Conservation (phyloP, 2,113 vertebrate genomes). For the Rhodinocichla rosea region DNA sequence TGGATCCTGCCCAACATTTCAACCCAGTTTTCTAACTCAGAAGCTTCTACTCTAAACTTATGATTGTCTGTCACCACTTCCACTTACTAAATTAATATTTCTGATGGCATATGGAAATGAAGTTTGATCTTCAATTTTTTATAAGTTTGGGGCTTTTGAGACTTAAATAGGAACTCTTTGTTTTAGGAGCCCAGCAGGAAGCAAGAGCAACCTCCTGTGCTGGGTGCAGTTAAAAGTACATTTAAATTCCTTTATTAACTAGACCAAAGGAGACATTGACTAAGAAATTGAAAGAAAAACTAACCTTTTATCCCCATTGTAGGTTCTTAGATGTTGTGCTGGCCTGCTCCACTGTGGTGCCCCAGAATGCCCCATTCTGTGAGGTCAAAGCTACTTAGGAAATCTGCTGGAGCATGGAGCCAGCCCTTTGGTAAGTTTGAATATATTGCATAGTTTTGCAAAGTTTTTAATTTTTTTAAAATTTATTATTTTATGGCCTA, state of each 20-base stretch:
- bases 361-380: constrained; percentile 45
- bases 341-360: constrained; percentile 15
- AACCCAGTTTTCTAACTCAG: background rate
- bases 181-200: background rate
- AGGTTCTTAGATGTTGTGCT: constrained; percentile 49
- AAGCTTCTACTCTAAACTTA: background rate
- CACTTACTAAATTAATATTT: background rate
- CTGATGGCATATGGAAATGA: background rate
- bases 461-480: constrained; percentile 11
- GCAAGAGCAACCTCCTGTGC: background rate
- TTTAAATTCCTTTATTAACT: background rate
- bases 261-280: background rate
- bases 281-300: background rate
- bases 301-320: constrained; percentile 28
- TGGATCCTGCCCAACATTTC: background rate
- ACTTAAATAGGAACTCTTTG: background rate
- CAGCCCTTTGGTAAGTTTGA: constrained; percentile 58
- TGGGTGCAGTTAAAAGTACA: background rate
- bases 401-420: constrained; percentile 64
- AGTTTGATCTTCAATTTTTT: background rate
- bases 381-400: constrained; percentile 56
- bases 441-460: constrained; percentile 69
- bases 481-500: constrained; percentile 64
- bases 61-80: background rate
- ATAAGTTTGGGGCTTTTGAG: background rate